Percentiles rank a stretch among this genome's conserved stretches.
Evolutionary conservation across 2,888 invertebrate species (phyloP).

Genomic region (Cerastis rubricosa): DNA sequence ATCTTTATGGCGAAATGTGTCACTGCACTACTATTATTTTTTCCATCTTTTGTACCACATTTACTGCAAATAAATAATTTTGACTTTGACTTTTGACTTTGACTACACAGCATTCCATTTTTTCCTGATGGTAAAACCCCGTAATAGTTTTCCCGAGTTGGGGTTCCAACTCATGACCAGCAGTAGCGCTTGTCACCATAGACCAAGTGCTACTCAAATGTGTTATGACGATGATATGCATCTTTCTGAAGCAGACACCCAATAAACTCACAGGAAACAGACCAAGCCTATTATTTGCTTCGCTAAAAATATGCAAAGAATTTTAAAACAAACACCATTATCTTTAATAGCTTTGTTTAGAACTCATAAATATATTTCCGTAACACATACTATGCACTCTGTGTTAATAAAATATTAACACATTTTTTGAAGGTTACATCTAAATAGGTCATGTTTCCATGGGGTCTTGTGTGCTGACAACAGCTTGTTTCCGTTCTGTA

Average conservation of each 20-base stretch:
- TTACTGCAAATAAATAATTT: too few species aligned
- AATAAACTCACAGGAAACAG: conserved; percentile 34
- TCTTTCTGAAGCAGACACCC: not conserved
- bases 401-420: too few species aligned
- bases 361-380: conserved; percentile 51
- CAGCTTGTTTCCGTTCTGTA: too few species aligned
- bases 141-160: not conserved
- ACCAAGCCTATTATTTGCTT: conserved; percentile 42
- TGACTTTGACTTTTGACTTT: too few species aligned
- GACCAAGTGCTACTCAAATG: not conserved
- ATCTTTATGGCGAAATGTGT: too few species aligned
- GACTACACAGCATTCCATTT: too few species aligned
- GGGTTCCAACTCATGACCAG: not conserved
- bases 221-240: not conserved
- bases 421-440: not conserved
- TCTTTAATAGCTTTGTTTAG: conserved; percentile 55
- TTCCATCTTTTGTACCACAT: too few species aligned
- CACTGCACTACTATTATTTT: too few species aligned
- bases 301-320: conserved; percentile 43
- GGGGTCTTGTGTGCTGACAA: not conserved
- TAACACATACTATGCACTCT: not conserved
- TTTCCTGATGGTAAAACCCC: not conserved
- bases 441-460: not conserved
- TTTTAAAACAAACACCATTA: conserved; percentile 54
- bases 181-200: not conserved